Percentiles rank a stretch among this genome's conserved stretches.
phyloP scores from a whole-genome alignment of 2,113 vertebrate genomes.

The Fregata magnificens region DNA sequence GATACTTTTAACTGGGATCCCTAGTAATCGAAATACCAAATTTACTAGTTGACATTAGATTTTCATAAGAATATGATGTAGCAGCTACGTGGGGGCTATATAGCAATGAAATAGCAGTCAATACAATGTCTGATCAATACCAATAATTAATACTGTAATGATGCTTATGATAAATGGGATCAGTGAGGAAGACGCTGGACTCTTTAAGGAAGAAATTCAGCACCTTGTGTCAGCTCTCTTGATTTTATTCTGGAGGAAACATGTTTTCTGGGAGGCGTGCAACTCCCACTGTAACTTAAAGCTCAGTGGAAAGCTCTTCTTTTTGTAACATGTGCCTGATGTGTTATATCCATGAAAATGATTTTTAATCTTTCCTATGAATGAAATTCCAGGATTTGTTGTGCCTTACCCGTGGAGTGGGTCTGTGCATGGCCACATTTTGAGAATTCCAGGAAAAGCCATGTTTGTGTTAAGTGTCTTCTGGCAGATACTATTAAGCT shows the following conservation, averaged over 20 bases:
- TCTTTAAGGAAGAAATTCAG: background rate
- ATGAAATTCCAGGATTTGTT: background rate
- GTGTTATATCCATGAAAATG: background rate
- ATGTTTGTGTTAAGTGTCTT: background rate
- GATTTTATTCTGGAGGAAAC: background rate
- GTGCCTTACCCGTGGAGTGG: background rate
- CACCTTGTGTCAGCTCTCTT: background rate
- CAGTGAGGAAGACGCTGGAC: rapidly evolving
- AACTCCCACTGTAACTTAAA: background rate
- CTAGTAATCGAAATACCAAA: background rate
- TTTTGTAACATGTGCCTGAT: background rate
- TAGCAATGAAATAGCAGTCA: background rate
- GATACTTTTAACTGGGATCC: background rate
- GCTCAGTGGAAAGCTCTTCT: background rate
- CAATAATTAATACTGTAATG: background rate
- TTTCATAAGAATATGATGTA: background rate
- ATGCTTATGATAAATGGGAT: background rate
- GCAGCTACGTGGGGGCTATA: background rate
- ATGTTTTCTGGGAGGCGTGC: background rate
- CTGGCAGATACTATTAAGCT: background rate
- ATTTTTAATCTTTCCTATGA: background rate
- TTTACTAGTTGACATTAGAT: background rate
- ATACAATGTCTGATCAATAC: background rate
- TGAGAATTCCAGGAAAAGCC: background rate
- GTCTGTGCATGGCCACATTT: background rate